Evolutionary conservation across 2,888 invertebrate genomes (phyloP).

Genomic region (Mystacides longicornis): DNA sequence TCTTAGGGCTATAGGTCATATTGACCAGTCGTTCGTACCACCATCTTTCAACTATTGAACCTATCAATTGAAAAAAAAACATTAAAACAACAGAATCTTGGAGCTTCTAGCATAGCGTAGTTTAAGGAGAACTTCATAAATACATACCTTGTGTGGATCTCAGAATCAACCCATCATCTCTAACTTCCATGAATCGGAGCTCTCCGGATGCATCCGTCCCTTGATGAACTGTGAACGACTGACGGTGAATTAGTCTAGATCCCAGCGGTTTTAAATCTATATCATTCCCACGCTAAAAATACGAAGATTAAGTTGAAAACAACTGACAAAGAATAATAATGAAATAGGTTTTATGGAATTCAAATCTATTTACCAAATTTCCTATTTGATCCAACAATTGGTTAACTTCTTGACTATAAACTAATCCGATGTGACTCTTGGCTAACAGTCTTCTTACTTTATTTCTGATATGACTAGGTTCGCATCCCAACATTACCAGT

Average conservation of each 20-base stretch:
- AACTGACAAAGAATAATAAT: background rate
- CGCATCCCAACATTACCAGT: constrained; percentile 86
- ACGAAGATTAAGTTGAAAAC: background rate
- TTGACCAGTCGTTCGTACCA: constrained; percentile 99
- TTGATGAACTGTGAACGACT: constrained; percentile 96
- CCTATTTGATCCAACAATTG: constrained; percentile 90
- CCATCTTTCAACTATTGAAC: constrained; percentile 90
- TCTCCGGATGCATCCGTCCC: constrained; percentile 89
- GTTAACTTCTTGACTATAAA: constrained; percentile 97
- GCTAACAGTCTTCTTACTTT: constrained; percentile 89
- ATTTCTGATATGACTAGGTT: constrained; percentile 73
- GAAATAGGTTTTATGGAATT: background rate
- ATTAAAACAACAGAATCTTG: too few relatives aligned
- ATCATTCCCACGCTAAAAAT: constrained; percentile 86
- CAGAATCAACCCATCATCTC: constrained; percentile 89
- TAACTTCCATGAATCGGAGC: constrained; percentile 84
- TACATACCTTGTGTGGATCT: constrained; percentile 54
- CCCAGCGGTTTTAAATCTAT: constrained; percentile 94
- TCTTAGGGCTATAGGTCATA: constrained; percentile 99
- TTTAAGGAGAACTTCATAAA: background rate
- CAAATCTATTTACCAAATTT: constrained; percentile 62
- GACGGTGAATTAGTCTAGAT: constrained; percentile 90
- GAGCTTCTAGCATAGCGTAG: background rate
- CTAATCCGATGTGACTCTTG: constrained; percentile 96
- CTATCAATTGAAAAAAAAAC: constrained; percentile 37